phyloP scores from a whole-genome alignment of 2,888 invertebrate species.

The Brachyopa scutellaris region DNA sequence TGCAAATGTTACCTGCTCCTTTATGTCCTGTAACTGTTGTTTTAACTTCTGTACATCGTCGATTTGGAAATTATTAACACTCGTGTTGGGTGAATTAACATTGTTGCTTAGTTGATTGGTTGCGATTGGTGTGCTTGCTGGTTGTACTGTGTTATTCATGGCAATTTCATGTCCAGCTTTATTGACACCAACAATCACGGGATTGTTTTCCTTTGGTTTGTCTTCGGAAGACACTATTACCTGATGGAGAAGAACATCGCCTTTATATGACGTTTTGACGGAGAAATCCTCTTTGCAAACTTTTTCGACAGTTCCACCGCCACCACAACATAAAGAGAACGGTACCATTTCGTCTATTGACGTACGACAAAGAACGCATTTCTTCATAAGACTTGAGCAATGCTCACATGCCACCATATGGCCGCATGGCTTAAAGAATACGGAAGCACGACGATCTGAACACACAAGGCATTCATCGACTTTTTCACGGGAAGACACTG shows the following conservation, averaged over 20 bases:
- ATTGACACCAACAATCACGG: conserved; percentile 77
- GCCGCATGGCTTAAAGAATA: conserved; percentile 96
- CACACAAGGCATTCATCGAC: conserved; percentile 98
- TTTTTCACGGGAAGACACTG: conserved; percentile 90
- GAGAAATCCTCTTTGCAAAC: conserved; percentile 73
- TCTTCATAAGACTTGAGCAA: conserved; percentile 97
- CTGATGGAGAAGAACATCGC: conserved; percentile 65
- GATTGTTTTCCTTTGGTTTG: conserved; percentile 62
- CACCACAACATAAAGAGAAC: conserved; percentile 84
- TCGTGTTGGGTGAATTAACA: conserved; percentile 78
- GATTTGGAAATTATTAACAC: conserved; percentile 86
- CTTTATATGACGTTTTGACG: conserved; percentile 47
- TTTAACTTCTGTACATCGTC: conserved; percentile 94
- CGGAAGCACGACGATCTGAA: conserved; percentile 95
- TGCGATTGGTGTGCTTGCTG: conserved; percentile 77
- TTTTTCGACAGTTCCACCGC: conserved; percentile 79
- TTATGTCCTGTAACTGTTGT: conserved; percentile 98
- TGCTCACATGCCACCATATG: conserved; percentile 90
- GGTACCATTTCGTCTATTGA: conserved; percentile 89
- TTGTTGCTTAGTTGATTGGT: conserved; percentile 76
- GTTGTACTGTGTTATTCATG: conserved; percentile 80
- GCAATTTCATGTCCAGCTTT: conserved; percentile 80
- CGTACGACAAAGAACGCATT: conserved; percentile 96
- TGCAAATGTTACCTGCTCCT: conserved; percentile 90
- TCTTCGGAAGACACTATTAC: conserved; percentile 60